These are phyloP conservation scores for Amiota mariae DNA, from an alignment of 2,888 invertebrate genomes.

Conservation along the genomic window DNA sequence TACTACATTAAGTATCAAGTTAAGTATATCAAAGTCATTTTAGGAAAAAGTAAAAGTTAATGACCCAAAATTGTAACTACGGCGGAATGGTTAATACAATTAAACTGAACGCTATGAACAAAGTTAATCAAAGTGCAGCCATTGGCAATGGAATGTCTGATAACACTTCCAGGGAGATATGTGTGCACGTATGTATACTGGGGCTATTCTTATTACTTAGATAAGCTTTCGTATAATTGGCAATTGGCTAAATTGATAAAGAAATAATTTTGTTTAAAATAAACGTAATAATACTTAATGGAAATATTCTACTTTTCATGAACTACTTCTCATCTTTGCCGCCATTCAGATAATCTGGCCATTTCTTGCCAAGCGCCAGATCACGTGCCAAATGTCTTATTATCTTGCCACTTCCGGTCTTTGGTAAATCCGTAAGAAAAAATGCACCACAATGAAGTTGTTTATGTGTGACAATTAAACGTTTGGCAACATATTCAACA, in stretches of 20 bases:
- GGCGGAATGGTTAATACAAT: too few relatives aligned
- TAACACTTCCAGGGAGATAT: constrained; percentile 3
- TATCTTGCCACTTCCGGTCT: constrained; percentile 68
- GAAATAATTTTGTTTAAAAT: not conserved
- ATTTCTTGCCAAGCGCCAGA: constrained; percentile 64
- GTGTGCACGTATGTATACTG: not conserved
- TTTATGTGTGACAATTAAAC: constrained; percentile 64
- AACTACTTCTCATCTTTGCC: constrained; percentile 24
- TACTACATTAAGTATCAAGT: too few relatives aligned
- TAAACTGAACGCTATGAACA: too few relatives aligned
- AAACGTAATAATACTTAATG: not conserved
- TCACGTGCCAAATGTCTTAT: constrained; percentile 63
- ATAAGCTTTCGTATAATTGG: constrained; percentile 14
- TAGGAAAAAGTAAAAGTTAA: too few relatives aligned
- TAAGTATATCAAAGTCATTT: too few relatives aligned
- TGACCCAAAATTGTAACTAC: too few relatives aligned
- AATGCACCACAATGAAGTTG: constrained; percentile 69
- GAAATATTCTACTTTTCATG: constrained; percentile 15
- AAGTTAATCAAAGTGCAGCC: not conserved
- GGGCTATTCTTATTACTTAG: not conserved
- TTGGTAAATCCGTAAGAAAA: constrained; percentile 65
- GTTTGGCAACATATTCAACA: constrained; percentile 64
- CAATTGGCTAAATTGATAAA: constrained; percentile 4
- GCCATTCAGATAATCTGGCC: constrained; percentile 57
- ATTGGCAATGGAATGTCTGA: constrained; percentile 23